Conservation (phyloP, 2,888 invertebrate species). For the Leptinotarsa juncta region DNA sequence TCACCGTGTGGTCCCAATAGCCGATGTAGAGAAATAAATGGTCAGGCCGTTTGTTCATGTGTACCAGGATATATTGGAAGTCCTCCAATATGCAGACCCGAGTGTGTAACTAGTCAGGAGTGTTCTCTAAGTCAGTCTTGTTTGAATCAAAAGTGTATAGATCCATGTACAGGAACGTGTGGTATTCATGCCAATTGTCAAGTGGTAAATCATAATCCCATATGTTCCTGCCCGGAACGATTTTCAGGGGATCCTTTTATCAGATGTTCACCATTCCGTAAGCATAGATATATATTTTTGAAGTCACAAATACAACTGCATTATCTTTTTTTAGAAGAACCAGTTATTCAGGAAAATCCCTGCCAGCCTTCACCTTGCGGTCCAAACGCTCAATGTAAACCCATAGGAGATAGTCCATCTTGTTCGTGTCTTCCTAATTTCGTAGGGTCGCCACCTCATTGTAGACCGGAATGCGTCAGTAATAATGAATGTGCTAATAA, state of each 20-base stretch:
- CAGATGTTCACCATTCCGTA: slow-evolving; percentile 69
- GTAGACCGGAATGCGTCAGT: slow-evolving; percentile 83
- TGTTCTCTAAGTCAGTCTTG: slow-evolving; percentile 81
- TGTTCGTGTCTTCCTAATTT: slow-evolving; percentile 80
- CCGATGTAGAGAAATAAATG: slow-evolving; percentile 79
- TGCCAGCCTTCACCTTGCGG: slow-evolving; percentile 85
- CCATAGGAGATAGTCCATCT: slow-evolving; percentile 75
- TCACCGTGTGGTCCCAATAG: slow-evolving; percentile 85
- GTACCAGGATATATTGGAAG: slow-evolving; percentile 78
- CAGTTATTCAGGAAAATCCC: slow-evolving; percentile 70
- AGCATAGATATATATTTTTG: slow-evolving; percentile 5
- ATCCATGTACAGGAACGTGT: slow-evolving; percentile 88
- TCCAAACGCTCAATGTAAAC: slow-evolving; percentile 79
- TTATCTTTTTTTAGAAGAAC: slow-evolving; percentile 47
- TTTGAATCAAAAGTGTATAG: slow-evolving; percentile 81
- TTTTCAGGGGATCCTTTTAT: slow-evolving; percentile 83
- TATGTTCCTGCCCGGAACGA: slow-evolving; percentile 77
- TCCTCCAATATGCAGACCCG: slow-evolving; percentile 83
- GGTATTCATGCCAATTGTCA: slow-evolving; percentile 80
- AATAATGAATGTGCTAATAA: slow-evolving; percentile 79
- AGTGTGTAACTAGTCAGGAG: slow-evolving; percentile 80
- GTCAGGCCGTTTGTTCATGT: slow-evolving; percentile 80
- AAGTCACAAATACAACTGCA: not conserved
- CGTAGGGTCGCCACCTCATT: slow-evolving; percentile 79
- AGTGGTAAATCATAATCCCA: slow-evolving; percentile 84